phyloP scores from a whole-genome alignment of 2,888 invertebrate species.

The Vanessa cardui region DNA sequence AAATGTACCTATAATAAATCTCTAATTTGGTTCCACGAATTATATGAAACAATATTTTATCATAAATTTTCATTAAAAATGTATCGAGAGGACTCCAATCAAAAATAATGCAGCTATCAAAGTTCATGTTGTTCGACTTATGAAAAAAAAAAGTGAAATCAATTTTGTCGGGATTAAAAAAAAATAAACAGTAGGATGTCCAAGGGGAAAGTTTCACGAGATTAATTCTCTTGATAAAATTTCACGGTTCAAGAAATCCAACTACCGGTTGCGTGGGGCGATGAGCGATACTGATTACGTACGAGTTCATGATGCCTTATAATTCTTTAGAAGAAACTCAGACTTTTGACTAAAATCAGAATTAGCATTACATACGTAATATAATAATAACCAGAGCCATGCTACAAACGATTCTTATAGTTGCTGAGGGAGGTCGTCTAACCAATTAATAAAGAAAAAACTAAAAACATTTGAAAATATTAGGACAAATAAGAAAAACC shows the following conservation, averaged over 20 bases:
- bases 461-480: too few relatives aligned
- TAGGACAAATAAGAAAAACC: too few relatives aligned
- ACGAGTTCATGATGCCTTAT: conserved; percentile 57
- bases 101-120: conserved; percentile 24
- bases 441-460: too few relatives aligned
- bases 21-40: background rate
- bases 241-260: conserved; percentile 82
- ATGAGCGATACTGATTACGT: conserved; percentile 81
- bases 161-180: conserved; percentile 70
- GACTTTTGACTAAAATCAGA: background rate
- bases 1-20: background rate
- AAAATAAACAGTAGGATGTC: conserved; percentile 66
- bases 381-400: background rate
- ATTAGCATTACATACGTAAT: background rate
- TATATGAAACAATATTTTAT: background rate
- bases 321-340: conserved; percentile 45
- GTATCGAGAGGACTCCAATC: conserved; percentile 8
- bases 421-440: too few relatives aligned
- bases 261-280: conserved; percentile 82
- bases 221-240: conserved; percentile 83
- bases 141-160: conserved; percentile 56
- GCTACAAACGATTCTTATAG: too few relatives aligned
- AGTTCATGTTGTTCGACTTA: conserved; percentile 36
- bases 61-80: background rate
- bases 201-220: conserved; percentile 76